Evolutionary conservation across 2,797 vertebrate genomes (phyloP).

Genomic region (Pelobates cultripes): DNA sequence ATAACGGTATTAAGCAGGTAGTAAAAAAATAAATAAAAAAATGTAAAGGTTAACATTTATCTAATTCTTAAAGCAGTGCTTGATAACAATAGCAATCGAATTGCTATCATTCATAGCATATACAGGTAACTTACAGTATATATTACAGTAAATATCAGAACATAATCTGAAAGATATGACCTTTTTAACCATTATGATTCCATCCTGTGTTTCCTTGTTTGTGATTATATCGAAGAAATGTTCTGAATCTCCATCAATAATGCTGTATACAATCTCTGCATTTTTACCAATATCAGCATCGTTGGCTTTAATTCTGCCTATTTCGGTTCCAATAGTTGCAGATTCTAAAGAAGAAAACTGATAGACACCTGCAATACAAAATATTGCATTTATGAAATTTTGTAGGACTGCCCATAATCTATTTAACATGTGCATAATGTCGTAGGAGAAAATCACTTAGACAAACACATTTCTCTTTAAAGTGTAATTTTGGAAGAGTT

Average conservation of each 20-base stretch:
- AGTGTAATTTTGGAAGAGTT: no score
- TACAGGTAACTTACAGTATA: not conserved
- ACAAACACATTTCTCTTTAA: no score
- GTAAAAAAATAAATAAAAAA: no score
- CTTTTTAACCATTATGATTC: constrained; percentile 91
- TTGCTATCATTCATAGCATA: no score
- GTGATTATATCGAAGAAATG: constrained; percentile 89
- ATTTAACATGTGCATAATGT: no score
- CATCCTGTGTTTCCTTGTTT: constrained; percentile 92
- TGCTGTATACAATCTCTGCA: constrained; percentile 88
- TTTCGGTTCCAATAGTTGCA: constrained; percentile 80
- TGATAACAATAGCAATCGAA: no score
- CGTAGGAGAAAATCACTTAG: no score
- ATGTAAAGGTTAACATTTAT: no score
- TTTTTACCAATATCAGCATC: constrained; percentile 90
- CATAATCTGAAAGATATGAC: constrained; percentile 63
- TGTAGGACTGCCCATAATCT: not conserved
- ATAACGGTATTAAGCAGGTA: no score
- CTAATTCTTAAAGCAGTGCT: no score
- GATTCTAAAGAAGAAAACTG: constrained; percentile 87
- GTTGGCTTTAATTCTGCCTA: constrained; percentile 92
- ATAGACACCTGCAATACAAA: constrained; percentile 81
- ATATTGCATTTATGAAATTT: not conserved
- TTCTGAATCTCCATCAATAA: constrained; percentile 83
- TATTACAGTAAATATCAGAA: not conserved